Evolutionary conservation across 35 echinoderm and acorn worm species (phyloP).

Genomic region (Ptychodera flava): DNA sequence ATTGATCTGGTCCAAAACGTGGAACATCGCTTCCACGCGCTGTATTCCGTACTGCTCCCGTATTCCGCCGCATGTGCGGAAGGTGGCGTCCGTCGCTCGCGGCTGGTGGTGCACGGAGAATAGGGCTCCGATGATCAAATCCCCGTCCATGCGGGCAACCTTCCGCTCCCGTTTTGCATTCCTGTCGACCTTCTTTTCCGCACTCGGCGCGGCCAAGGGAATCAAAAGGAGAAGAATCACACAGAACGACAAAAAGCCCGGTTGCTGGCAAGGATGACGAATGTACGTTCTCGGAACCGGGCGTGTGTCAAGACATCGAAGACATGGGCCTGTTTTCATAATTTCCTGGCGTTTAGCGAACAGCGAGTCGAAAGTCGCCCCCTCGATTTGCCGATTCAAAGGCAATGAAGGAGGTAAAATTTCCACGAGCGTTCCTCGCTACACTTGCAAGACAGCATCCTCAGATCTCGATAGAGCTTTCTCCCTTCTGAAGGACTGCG

Average conservation of each 20-base stretch:
- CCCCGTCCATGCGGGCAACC: conserved; percentile 79
- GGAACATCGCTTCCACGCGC: conserved; percentile 88
- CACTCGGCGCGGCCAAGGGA: background rate
- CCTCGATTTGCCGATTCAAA: too few species aligned
- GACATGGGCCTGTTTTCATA: background rate
- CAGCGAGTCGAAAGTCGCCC: too few species aligned
- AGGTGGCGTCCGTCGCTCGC: conserved; percentile 32
- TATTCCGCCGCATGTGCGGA: conserved; percentile 66
- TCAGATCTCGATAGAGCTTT: too few species aligned
- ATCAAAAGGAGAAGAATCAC: background rate
- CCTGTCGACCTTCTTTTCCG: background rate
- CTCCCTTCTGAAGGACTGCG: too few species aligned
- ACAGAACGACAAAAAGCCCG: background rate
- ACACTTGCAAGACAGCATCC: too few species aligned
- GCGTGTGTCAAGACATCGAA: background rate
- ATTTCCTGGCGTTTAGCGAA: background rate
- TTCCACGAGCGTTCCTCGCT: too few species aligned
- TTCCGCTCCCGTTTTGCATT: conserved; percentile 17
- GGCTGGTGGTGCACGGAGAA: conserved; percentile 88
- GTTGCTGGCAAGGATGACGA: background rate
- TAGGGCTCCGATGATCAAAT: conserved; percentile 80
- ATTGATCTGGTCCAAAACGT: conserved; percentile 82
- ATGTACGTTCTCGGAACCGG: background rate
- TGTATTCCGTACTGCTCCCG: conserved; percentile 95
- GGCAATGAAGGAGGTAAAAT: too few species aligned